Evolutionary conservation across 2,113 vertebrate genomes (phyloP).

Genomic region (Caretta caretta): DNA sequence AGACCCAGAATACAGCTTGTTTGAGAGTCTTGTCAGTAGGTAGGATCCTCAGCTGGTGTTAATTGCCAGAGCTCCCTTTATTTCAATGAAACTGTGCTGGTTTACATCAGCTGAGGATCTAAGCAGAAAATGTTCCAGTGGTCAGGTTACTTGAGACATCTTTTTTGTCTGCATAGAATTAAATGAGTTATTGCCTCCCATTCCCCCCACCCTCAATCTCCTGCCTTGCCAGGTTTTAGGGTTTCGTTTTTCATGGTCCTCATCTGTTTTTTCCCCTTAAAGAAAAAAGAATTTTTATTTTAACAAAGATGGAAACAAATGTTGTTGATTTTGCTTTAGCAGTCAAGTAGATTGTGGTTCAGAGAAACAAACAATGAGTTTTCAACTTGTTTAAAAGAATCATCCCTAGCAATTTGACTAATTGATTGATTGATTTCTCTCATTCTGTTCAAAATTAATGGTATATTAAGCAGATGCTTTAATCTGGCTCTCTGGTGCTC

Average conservation of each 20-base stretch:
- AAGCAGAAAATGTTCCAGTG: background rate
- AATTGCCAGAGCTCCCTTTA: background rate
- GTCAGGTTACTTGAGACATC: slow-evolving; percentile 28
- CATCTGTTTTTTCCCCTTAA: background rate
- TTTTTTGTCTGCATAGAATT: slow-evolving; percentile 63
- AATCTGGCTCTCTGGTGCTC: background rate
- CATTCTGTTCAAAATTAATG: slow-evolving; percentile 56
- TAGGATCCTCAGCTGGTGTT: slow-evolving; percentile 25
- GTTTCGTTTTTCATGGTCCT: slow-evolving; percentile 21
- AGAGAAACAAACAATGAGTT: background rate
- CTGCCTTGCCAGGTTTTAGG: background rate
- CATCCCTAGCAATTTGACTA: slow-evolving; percentile 14
- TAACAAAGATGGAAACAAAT: slow-evolving; percentile 8
- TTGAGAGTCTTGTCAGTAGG: slow-evolving; percentile 43
- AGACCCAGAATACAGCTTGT: slow-evolving; percentile 36
- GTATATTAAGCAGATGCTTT: slow-evolving; percentile 47
- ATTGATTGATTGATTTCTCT: slow-evolving; percentile 16
- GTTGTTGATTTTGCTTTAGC: background rate
- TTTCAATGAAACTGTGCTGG: slow-evolving; percentile 3
- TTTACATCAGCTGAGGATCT: slow-evolving; percentile 11
- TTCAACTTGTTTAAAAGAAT: slow-evolving; percentile 41
- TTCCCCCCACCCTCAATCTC: background rate
- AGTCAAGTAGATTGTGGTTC: slow-evolving; percentile 23
- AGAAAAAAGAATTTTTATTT: slow-evolving; percentile 11
- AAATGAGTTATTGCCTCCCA: slow-evolving; percentile 43